These are phyloP conservation scores for Zaprionus camerounensis DNA, from an alignment of 1,140 invertebrate genomes.

Conservation along the genomic window DNA sequence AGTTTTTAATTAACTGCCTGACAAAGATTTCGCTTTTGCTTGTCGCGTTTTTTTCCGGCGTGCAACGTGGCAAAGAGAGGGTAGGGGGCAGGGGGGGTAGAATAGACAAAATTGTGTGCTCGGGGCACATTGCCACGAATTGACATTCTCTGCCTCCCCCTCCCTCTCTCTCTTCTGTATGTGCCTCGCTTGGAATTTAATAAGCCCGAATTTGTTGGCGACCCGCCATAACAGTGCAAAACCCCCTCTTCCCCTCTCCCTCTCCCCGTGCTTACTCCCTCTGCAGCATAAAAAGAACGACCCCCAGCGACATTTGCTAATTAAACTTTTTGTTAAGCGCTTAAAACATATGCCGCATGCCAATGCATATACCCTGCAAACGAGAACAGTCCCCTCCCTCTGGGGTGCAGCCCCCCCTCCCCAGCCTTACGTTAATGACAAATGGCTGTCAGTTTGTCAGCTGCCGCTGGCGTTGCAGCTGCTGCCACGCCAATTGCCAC, in stretches of 20 bases:
- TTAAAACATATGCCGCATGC: slow-evolving; percentile 37
- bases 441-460: slow-evolving; percentile 76
- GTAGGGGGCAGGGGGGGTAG: not conserved
- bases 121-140: slow-evolving; percentile 60
- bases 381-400: not conserved
- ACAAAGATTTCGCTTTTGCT: slow-evolving; percentile 72
- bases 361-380: slow-evolving; percentile 25
- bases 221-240: slow-evolving; percentile 22
- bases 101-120: slow-evolving; percentile 42
- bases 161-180: not conserved
- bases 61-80: not conserved
- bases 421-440: slow-evolving; percentile 60
- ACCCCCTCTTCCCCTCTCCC: not conserved
- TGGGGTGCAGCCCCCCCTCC: not conserved
- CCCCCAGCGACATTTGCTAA: slow-evolving; percentile 53
- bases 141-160: slow-evolving; percentile 60
- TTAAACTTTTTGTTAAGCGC: slow-evolving; percentile 62
- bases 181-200: slow-evolving; percentile 63
- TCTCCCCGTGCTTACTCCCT: not conserved
- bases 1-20: slow-evolving; percentile 80
- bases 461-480: slow-evolving; percentile 36
- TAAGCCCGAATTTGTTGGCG: slow-evolving; percentile 64
- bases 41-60: slow-evolving; percentile 23
- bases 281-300: slow-evolving; percentile 24
- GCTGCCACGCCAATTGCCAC: slow-evolving; percentile 48